Evolutionary conservation across 2,797 vertebrate species (phyloP).

Genomic region (Fistularia commersonii): DNA sequence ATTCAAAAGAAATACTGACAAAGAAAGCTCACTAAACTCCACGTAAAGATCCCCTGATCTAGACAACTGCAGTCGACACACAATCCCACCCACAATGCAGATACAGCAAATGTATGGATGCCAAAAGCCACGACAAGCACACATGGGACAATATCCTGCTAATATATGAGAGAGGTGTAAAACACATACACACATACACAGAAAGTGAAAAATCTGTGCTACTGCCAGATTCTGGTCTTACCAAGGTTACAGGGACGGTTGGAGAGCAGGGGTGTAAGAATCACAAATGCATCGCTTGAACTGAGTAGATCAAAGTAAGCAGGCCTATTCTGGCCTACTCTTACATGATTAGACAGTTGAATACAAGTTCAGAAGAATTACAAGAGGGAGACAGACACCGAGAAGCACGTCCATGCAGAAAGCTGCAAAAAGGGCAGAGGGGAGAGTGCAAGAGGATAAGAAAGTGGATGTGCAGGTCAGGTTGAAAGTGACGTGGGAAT

Average conservation of each 20-base stretch:
- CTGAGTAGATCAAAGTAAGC: slow-evolving; percentile 45
- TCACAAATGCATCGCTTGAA: slow-evolving; percentile 36
- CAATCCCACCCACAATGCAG: too few relatives aligned
- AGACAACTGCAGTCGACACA: too few relatives aligned
- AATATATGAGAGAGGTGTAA: too few relatives aligned
- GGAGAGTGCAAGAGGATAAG: slow-evolving; percentile 13
- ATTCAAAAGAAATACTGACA: too few relatives aligned
- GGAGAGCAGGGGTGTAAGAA: slow-evolving; percentile 20
- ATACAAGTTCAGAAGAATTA: slow-evolving; percentile 14
- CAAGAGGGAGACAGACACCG: slow-evolving; percentile 6
- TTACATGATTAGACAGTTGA: slow-evolving; percentile 21
- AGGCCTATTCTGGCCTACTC: slow-evolving; percentile 27
- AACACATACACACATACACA: slow-evolving; percentile 5
- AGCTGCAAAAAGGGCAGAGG: slow-evolving; percentile 1
- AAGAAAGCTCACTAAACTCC: too few relatives aligned
- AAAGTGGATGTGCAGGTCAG: slow-evolving; percentile 32
- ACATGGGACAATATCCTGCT: too few relatives aligned
- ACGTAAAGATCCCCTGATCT: too few relatives aligned
- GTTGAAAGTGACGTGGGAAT: slow-evolving; percentile 44
- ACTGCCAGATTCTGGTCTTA: slow-evolving; percentile 26
- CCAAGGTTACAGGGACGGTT: slow-evolving; percentile 23
- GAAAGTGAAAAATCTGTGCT: slow-evolving; percentile 16
- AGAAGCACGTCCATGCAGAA: slow-evolving; percentile 1
- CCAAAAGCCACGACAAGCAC: too few relatives aligned
- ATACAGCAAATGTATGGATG: too few relatives aligned